Conservation (phyloP, 2,888 invertebrate species). For the Callyntrura guangdongensis region DNA sequence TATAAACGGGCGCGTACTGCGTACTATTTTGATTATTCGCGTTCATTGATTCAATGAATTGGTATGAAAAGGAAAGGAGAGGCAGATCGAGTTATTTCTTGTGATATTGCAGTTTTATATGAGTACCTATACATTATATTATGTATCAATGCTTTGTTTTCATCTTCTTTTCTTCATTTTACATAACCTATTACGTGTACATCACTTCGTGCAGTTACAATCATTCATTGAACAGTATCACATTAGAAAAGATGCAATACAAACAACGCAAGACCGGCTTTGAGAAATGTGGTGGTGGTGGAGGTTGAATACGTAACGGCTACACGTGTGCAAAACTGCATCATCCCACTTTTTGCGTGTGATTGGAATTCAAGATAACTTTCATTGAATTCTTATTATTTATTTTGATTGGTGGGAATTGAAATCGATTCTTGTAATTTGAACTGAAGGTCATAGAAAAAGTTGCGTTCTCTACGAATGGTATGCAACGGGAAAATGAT, state of each 20-base stretch:
- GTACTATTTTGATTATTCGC: neutral
- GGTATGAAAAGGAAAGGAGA: neutral
- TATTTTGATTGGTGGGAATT: conserved; percentile 71
- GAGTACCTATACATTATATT: no score
- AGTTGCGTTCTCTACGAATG: neutral
- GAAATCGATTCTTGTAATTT: conserved; percentile 60
- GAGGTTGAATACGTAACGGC: neutral
- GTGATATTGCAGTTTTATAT: neutral
- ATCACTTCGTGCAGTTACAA: neutral
- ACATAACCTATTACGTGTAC: neutral
- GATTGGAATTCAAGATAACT: conserved; percentile 61
- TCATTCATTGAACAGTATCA: neutral
- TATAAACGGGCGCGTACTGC: neutral
- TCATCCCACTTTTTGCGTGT: conserved; percentile 19
- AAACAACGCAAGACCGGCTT: no score
- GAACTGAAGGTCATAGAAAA: conserved; percentile 72
- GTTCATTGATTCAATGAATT: neutral
- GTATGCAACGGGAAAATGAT: conserved; percentile 25
- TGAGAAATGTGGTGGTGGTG: neutral
- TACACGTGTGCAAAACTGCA: neutral
- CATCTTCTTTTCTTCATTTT: neutral
- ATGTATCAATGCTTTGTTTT: neutral
- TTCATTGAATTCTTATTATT: conserved; percentile 59
- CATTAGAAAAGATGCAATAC: no score
- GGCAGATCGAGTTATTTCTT: neutral